These are phyloP conservation scores for Abrostola triplasia DNA, from an alignment of 2,888 invertebrate species.

Conservation along the genomic window DNA sequence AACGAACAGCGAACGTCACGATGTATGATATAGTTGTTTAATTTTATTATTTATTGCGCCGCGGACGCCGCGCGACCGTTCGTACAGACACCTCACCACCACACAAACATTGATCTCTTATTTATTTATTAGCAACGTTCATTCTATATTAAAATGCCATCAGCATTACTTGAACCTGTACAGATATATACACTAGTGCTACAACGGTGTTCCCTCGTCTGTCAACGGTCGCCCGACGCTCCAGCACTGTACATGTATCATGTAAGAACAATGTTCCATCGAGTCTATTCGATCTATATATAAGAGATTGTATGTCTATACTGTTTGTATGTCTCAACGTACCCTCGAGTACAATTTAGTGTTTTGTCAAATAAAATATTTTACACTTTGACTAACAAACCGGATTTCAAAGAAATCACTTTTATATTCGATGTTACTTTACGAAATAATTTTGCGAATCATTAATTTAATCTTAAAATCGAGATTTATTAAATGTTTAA, in stretches of 20 bases:
- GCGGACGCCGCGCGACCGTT: slow-evolving; percentile 48
- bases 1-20: slow-evolving; percentile 78
- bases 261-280: slow-evolving; percentile 66
- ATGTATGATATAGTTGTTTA: slow-evolving; percentile 84
- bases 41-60: slow-evolving; percentile 80
- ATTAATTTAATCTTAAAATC: slow-evolving; percentile 53
- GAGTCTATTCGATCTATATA: slow-evolving; percentile 59
- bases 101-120: slow-evolving; percentile 62
- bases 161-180: slow-evolving; percentile 42
- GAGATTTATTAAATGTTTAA: slow-evolving; percentile 62
- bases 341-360: slow-evolving; percentile 68
- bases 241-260: slow-evolving; percentile 58
- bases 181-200: slow-evolving; percentile 32
- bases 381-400: slow-evolving; percentile 68
- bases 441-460: slow-evolving; percentile 60
- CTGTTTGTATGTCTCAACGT: slow-evolving; percentile 54
- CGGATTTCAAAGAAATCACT: slow-evolving; percentile 79
- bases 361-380: slow-evolving; percentile 65
- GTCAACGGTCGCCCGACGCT: slow-evolving; percentile 51
- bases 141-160: slow-evolving; percentile 23
- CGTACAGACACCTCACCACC: slow-evolving; percentile 26
- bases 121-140: slow-evolving; percentile 53
- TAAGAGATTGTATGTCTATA: slow-evolving; percentile 59
- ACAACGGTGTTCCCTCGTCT: slow-evolving; percentile 17
- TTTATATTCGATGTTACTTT: slow-evolving; percentile 64